Evolutionary conservation across 2,113 vertebrate species (phyloP).

Genomic region (Ptilorrhoa leucosticta): DNA sequence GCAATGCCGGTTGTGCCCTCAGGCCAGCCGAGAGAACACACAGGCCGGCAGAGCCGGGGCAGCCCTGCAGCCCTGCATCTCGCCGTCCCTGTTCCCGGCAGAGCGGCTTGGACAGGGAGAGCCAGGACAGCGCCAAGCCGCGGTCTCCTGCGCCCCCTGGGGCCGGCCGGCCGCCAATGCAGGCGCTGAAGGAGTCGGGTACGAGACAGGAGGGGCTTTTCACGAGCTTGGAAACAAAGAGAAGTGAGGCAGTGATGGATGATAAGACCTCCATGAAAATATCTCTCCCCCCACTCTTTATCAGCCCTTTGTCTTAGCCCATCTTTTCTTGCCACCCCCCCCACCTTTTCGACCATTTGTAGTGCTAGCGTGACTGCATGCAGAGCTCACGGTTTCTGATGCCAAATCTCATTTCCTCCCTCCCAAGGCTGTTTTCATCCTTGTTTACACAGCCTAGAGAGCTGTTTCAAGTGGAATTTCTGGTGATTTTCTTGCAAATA

Average conservation of each 20-base stretch:
- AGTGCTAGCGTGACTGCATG: background rate
- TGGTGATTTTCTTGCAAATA: background rate
- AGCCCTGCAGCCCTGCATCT: background rate
- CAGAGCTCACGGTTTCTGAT: background rate
- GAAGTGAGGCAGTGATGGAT: background rate
- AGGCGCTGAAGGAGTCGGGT: background rate
- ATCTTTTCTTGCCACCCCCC: background rate
- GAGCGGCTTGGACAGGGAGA: fast-evolving
- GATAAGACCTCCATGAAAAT: background rate
- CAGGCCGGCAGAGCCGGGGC: background rate
- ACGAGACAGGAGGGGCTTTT: fast-evolving
- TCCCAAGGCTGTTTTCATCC: conserved; percentile 28
- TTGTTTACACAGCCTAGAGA: conserved; percentile 24
- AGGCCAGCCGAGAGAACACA: background rate
- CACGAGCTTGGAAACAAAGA: background rate
- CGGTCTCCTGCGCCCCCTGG: conserved; percentile 46
- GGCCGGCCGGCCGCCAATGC: background rate
- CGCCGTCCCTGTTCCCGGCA: fast-evolving
- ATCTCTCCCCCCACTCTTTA: background rate
- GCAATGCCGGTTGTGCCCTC: background rate
- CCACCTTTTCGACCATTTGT: background rate
- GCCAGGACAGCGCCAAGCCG: background rate
- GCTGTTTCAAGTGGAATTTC: background rate
- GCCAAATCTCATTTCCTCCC: conserved; percentile 4
- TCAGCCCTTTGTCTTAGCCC: background rate